These are phyloP conservation scores for Triplophysa rosa DNA, from an alignment of 2,113 vertebrate species.

Conservation along the genomic window DNA sequence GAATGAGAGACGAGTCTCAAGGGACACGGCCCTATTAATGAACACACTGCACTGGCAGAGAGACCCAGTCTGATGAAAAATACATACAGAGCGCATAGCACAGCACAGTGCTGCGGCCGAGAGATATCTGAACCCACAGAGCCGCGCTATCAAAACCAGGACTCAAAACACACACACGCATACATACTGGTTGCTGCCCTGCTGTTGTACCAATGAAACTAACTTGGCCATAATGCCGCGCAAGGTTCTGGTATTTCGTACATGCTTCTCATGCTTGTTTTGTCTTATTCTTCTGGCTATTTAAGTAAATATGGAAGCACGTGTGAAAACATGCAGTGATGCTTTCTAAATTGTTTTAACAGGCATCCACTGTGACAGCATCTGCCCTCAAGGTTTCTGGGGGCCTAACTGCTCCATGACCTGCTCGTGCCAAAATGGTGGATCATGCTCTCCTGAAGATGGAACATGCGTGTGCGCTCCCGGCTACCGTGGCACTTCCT, in stretches of 20 bases:
- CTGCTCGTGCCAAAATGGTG: slow-evolving; percentile 94
- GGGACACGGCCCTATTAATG: slow-evolving; percentile 78
- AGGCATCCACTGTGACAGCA: slow-evolving; percentile 94
- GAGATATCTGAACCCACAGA: slow-evolving; percentile 61
- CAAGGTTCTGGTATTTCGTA: neutral
- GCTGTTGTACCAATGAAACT: too few relatives aligned
- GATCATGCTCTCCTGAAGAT: slow-evolving; percentile 93
- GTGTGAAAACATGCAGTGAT: neutral
- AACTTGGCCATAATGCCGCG: neutral
- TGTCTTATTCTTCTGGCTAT: neutral
- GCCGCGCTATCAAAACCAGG: slow-evolving; percentile 51
- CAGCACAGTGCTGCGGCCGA: slow-evolving; percentile 54
- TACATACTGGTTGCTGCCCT: neutral
- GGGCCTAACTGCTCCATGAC: slow-evolving; percentile 95
- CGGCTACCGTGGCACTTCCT: slow-evolving; percentile 90
- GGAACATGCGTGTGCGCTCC: slow-evolving; percentile 94
- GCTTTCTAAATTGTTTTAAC: slow-evolving; percentile 22
- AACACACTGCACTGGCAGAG: slow-evolving; percentile 72
- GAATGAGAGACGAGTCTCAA: slow-evolving; percentile 75
- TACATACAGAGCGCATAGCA: slow-evolving; percentile 61
- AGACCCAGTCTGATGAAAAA: slow-evolving; percentile 74
- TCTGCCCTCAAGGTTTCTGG: slow-evolving; percentile 89
- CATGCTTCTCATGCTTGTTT: neutral
- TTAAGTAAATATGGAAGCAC: neutral
- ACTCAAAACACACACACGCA: slow-evolving; percentile 14